Evolutionary conservation across 2,888 invertebrate genomes (phyloP), one percentile per base, ranked within the genome.

Genomic region (Antheraea assamensis): DNA sequence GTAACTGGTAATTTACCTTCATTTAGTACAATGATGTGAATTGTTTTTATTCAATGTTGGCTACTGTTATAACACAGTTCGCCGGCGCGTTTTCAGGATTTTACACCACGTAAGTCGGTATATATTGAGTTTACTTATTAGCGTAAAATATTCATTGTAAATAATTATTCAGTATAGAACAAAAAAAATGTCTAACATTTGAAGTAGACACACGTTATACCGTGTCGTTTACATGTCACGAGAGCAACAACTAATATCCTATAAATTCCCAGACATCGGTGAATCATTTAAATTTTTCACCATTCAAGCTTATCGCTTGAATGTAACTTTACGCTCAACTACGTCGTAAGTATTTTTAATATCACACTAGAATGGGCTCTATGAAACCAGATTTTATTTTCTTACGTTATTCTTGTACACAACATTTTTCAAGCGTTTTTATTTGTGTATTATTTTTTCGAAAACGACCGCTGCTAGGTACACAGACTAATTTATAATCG

Each of bases 261-360:
- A 58, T 21, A 58, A 58, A 58, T 58, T 58, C 24, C n/a, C 58
- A 58, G n/a, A 58, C 58, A 58, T 58, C 24, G 24, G n/a, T 2
- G 30, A 10, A 64, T 64, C 30, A 27, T 64, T 30, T 64, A 64
- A 27, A 30, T 64, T 64, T 64, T 64, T 27, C 21, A 17, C 15
- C 72, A 55, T 24, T 72, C 68, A 35, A 66, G 55, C 72, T n/a
- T 55, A 71, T 64, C 71, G 66, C 52, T 35, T 72, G 55, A 55
- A 72, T 55, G 72, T 72, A 68, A 55, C 68, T n/a, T 68, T 31
- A 21, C 55, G 68, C 72, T 31, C 35, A 19, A 52, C 74, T 78
- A 55, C 49, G 27, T 76, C 71, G 70, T 58, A 73, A 49, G 71
- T 70, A 75, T 77, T 74, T 17, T 58, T 75, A 73, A 74, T 71